Evolutionary conservation across 2,888 invertebrate species (phyloP).

Genomic region (Eustalomyia histrio): DNA sequence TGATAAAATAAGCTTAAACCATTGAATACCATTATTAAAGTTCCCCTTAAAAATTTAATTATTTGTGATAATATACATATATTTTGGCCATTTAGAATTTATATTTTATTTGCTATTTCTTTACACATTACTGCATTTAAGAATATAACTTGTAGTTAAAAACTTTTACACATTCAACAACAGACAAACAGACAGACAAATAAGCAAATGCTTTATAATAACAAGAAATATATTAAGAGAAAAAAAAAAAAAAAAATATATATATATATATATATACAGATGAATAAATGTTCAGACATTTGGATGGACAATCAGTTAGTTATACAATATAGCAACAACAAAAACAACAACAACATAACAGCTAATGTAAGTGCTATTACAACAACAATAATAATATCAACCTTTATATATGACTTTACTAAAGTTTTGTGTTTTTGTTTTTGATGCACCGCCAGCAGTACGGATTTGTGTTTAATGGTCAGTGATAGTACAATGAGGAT

Average conservation of each 20-base stretch:
- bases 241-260: background rate
- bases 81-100: no score
- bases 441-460: slow-evolving; percentile 62
- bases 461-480: slow-evolving; percentile 48
- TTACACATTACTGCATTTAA: background rate
- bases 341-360: background rate
- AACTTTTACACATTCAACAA: slow-evolving; percentile 6
- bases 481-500: slow-evolving; percentile 26
- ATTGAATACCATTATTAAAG: no score
- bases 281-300: slow-evolving; percentile 54
- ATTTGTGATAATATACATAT: no score
- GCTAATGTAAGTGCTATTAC: slow-evolving; percentile 51
- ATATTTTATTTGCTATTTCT: background rate
- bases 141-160: slow-evolving; percentile 9
- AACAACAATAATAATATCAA: slow-evolving; percentile 32
- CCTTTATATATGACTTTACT: slow-evolving; percentile 45
- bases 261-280: no score
- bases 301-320: slow-evolving; percentile 50
- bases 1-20: no score
- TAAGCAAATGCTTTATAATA: slow-evolving; percentile 53
- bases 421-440: slow-evolving; percentile 39
- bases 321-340: slow-evolving; percentile 3
- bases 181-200: slow-evolving; percentile 22
- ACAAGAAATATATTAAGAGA: slow-evolving; percentile 3
- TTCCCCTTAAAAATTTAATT: no score